Conservation (phyloP, 2,113 vertebrate genomes). For the Epinephelus lanceolatus region DNA sequence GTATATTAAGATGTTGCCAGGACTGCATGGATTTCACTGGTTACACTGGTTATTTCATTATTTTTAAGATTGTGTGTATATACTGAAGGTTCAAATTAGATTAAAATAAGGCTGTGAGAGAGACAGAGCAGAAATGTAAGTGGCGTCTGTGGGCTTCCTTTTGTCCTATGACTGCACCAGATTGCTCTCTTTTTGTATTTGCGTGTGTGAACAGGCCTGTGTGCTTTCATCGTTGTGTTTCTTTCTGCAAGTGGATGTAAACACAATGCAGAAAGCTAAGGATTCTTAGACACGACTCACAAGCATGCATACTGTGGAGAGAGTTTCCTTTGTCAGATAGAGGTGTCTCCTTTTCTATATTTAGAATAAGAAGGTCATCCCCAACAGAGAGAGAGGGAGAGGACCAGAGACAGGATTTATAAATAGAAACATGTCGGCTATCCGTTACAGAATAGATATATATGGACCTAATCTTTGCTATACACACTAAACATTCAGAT, state of each 20-base stretch:
- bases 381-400: slow-evolving; percentile 36
- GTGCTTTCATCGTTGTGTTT: slow-evolving; percentile 25
- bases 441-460: not conserved
- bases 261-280: slow-evolving; percentile 21
- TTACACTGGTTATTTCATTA: not conserved
- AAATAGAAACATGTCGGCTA: slow-evolving; percentile 32
- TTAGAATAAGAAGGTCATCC: slow-evolving; percentile 70
- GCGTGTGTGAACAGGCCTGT: not conserved
- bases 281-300: slow-evolving; percentile 19
- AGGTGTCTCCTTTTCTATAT: slow-evolving; percentile 73
- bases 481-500: not conserved
- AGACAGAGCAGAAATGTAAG: not conserved
- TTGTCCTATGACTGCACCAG: not conserved
- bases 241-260: slow-evolving; percentile 16
- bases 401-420: slow-evolving; percentile 20
- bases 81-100: not conserved
- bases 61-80: not conserved
- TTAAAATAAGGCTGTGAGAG: not conserved
- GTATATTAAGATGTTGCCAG: not conserved
- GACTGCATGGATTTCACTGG: not conserved
- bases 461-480: not conserved
- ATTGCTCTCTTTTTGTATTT: slow-evolving; percentile 3
- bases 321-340: slow-evolving; percentile 43
- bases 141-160: not conserved
- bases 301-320: not conserved